Percentiles rank a stretch among this genome's conserved stretches.
These are phyloP conservation scores for Diadumene lineata DNA, from an alignment of 92 coral and sea anemone genomes.

Conservation along the genomic window DNA sequence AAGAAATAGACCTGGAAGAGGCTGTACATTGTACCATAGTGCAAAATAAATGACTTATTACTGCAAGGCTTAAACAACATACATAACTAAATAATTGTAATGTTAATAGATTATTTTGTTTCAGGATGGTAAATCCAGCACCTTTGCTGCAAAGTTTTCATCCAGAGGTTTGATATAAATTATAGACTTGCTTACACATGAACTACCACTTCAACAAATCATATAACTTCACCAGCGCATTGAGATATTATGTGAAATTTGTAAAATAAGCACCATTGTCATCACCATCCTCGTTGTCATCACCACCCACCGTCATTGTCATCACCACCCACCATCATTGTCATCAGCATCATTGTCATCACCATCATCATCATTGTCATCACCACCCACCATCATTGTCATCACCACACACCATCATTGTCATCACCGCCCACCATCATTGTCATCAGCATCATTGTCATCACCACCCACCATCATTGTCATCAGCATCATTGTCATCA, in stretches of 20 bases:
- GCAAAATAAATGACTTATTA: no score
- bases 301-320: not conserved
- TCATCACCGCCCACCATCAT: not conserved
- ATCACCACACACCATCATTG: not conserved
- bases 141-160: constrained; percentile 51
- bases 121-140: constrained; percentile 60
- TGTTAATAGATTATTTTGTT: not conserved
- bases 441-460: no score
- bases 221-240: no score
- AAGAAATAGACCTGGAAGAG: no score
- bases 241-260: no score
- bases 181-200: no score
- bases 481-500: not conserved
- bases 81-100: no score
- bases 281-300: not conserved
- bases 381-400: no score
- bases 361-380: not conserved
- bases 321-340: not conserved
- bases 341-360: not conserved
- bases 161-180: constrained; percentile 78
- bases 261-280: not conserved
- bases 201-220: no score
- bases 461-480: not conserved
- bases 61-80: no score
- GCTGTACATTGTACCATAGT: no score